Evolutionary conservation across 2,797 vertebrate species (phyloP).

Genomic region (Acipenser oxyrinchus): DNA sequence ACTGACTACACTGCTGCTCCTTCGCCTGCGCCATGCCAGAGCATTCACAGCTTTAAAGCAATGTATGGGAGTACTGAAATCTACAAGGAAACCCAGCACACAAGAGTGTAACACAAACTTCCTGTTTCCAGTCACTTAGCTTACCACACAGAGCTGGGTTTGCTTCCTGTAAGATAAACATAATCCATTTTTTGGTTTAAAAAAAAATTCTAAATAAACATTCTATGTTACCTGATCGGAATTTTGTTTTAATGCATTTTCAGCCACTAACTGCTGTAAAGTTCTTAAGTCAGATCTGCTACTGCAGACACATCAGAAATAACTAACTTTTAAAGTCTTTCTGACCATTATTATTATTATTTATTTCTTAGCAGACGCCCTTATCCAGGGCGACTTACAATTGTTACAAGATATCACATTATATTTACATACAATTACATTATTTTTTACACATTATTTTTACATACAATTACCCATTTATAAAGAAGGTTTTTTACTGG

Average conservation of each 20-base stretch:
- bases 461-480: too few relatives aligned
- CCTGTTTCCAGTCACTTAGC: conserved; percentile 67
- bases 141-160: conserved; percentile 47
- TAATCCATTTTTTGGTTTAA: neutral
- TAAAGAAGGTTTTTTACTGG: too few relatives aligned
- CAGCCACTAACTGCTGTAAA: neutral
- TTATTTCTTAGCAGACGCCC: too few relatives aligned
- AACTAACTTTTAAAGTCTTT: neutral
- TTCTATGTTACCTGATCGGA: neutral
- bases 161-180: conserved; percentile 58
- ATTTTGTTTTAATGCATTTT: neutral
- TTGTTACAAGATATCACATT: too few relatives aligned
- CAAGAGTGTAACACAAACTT: conserved; percentile 58
- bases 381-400: too few relatives aligned
- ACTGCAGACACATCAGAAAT: neutral
- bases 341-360: too few relatives aligned
- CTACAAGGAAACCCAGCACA: conserved; percentile 24
- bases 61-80: conserved; percentile 6
- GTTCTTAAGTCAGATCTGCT: neutral
- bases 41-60: conserved; percentile 11
- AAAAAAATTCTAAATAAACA: neutral
- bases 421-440: too few relatives aligned
- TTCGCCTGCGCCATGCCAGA: conserved; percentile 72
- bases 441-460: too few relatives aligned
- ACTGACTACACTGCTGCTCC: conserved; percentile 55